Evolutionary conservation across 2,113 vertebrate species (phyloP), one percentile per base, ranked within the genome.

Genomic region (Lophura nycthemera): DNA sequence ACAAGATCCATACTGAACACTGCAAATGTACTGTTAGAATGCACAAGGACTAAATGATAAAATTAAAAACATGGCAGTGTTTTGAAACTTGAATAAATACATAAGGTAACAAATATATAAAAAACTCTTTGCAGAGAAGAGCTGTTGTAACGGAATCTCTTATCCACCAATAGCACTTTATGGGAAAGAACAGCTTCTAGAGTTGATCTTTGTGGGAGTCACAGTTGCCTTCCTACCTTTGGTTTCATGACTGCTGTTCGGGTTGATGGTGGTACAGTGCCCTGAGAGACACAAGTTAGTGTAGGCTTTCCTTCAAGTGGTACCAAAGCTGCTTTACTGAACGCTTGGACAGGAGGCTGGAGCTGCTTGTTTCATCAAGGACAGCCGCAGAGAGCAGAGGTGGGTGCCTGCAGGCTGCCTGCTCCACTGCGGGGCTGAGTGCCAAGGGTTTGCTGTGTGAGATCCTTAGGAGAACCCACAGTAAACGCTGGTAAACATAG

Each of bases 351-450:
- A 67, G 61, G 38, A 89, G 57, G 38, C n/a, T 89, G 47, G 80
- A 78, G 24, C 32, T 45, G 13, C 50, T 82, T 87, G 60, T 11
- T 56, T 70, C 47, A 59, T 45, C n/a, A 34, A 43, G 13, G 48
- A 24, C 52, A 72, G 45, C 47, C 59, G 24, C 38, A 42, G 34
- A 25, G 38, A 75, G 43, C 45, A 81, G 56, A 30, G 10, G n/a
- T 13, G n/a, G 45, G 61, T n/a, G n/a, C 56, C 20, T 43, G 70
- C 50, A 83, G 63, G 30, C 43, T 36, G 59, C 42, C n/a, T 82
- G 30, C 21, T n/a, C 32, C 0, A 1, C 8, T 32, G 30, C 0
- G 0, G 52, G 21, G 57, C 36, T 27, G 61, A 29, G 61, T 17
- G 25, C 61, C 5, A 6, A 32, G 36, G 57, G 13, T 34, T 36